Evolutionary conservation across 2,888 invertebrate genomes (phyloP).

Genomic region (Campoplex capitator): DNA sequence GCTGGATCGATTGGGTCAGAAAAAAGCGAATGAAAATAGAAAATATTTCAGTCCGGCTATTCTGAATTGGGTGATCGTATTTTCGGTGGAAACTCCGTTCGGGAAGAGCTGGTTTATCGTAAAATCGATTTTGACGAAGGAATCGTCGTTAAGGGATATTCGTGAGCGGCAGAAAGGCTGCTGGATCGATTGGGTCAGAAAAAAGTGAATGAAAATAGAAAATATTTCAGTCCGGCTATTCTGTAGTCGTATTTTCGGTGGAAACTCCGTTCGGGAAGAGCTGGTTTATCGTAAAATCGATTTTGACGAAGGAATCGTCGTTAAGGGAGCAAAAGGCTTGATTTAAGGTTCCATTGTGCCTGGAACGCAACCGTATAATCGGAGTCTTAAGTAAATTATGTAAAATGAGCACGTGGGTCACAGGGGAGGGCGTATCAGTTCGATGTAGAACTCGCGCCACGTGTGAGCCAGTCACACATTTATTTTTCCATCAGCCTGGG

Average conservation of each 20-base stretch:
- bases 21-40: background rate
- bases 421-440: background rate
- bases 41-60: background rate
- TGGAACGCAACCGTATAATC: background rate
- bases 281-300: background rate
- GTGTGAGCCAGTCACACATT: background rate
- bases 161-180: background rate
- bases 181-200: background rate
- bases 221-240: background rate
- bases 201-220: background rate
- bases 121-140: too few species aligned
- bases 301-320: background rate
- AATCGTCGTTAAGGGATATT: background rate
- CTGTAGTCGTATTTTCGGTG: too few species aligned
- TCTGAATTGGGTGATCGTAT: too few species aligned
- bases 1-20: background rate
- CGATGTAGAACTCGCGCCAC: background rate
- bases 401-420: background rate
- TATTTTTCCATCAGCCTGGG: background rate
- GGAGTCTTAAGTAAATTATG: background rate
- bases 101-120: background rate
- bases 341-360: background rate
- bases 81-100: background rate
- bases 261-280: background rate
- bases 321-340: background rate